Base-by-base conservation (phyloP, 2,888 invertebrate species). In the Lochmaea capreae region DNA sequence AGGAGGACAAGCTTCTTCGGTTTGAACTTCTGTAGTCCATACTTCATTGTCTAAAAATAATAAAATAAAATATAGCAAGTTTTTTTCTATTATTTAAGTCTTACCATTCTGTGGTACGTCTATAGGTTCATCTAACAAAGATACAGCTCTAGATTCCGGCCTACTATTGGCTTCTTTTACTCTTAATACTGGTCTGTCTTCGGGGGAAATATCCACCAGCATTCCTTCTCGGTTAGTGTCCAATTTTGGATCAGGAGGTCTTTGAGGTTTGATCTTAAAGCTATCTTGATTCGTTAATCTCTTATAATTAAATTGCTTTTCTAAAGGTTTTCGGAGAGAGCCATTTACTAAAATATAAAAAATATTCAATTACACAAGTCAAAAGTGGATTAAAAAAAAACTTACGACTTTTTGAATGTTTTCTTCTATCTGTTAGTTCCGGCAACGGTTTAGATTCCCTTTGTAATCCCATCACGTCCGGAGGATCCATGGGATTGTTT, bases 271-370 rank as follows among this genome's bases (percentile, higher is more conserved):
- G 10, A 14, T 11, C 57, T 78, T 78, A 57, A 71, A 73, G 18
- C 76, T 76, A 57, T 76, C 75, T 66, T 96, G 95, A 84, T 96
- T 95, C 72, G 92, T 90, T 33, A 97, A 89, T 84, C 95, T 96
- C 80, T 93, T 93, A 84, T 97, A 96, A 82, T 93, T 92, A 83
- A 95, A 96, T 84, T 95, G 95, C 81, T 94, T 92, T 84, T 85
- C 84, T 11, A 79, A 76, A 5, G 83, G 80, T 67, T 80, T 80
- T 49, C 77, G 72, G 59, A 81, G 59, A 54, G 81, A 77, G 58
- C 81, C 78, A 71, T 79, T 80, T 26, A 78, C 83, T 82, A 63
- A 22, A 12, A 12, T 8, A 33, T 33, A 33, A 16, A 18, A 42
- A n/a, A 16, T 63, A 16, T 42, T 10, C 4, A 10, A 18, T 54